Evolutionary conservation across 1,140 invertebrate genomes (phyloP), one percentile per base, ranked within the genome.

Genomic region (Nasonia vitripennis): DNA sequence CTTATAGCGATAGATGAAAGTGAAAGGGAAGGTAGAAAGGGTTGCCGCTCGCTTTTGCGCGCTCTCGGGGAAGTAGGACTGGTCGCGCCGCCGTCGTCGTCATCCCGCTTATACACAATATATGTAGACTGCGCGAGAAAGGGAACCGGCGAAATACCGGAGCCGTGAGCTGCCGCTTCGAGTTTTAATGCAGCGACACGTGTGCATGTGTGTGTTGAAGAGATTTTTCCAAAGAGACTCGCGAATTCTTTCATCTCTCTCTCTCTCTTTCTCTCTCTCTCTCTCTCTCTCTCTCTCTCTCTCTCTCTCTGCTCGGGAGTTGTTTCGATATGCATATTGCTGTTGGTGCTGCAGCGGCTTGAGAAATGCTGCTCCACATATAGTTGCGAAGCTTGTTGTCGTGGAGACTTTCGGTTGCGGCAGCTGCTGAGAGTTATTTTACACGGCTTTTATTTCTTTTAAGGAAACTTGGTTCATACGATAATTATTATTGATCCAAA

Each of bases 1-100:
- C 55, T 62, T 62, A 45, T 45, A 62, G 68, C 84, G 87, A 89
- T 88, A 87, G 88, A 89, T 87, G 89, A 89, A 89, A 89, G 89
- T 89, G 89, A 89, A 89, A 89, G 89, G 89, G 88, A 89, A 87
- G 86, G 86, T 89, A 89, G 89, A 89, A 89, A 89, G 88, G 88
- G 88, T 88, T 86, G 77, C 45, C 78, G 78, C 82, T 78, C 70
- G 67, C 79, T 84, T 79, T 55, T 84, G 70, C 62, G 70, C 62
- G 62, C 70, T 80, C 41, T 84, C 62, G 83, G 78, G 71, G 37
- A 67, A 27, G 17, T 75, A 77, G 73, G 70, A 81, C 80, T 81
- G 51, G 51, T 83, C 73, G 48, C 41, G 10, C 41, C 41, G 41
- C 41, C 41, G 34, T 37, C 55, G 73, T 45, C 31, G 81, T 75